A percentile compares a stretch with the other conserved stretches of the same genome.
These are phyloP conservation scores for Salvelinus sp. DNA, from an alignment of 2,113 vertebrate species.

Conservation along the genomic window DNA sequence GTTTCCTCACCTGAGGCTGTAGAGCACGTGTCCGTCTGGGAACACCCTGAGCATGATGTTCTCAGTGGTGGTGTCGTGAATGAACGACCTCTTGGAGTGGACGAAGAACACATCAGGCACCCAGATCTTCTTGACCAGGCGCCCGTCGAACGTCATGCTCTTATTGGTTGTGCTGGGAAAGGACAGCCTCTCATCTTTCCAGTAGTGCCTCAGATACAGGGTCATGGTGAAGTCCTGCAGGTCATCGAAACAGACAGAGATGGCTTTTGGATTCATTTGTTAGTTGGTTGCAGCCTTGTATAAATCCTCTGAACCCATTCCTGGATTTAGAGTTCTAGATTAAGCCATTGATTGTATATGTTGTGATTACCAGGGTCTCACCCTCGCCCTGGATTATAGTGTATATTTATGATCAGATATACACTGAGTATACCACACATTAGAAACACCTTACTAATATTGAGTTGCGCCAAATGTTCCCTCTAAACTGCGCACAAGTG, in stretches of 20 bases:
- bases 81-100: constrained; percentile 94
- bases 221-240: constrained; percentile 96
- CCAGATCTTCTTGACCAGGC: constrained; percentile 96
- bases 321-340: background rate
- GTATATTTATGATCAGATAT: constrained; percentile 14
- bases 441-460: background rate
- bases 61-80: constrained; percentile 91
- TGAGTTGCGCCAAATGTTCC: background rate
- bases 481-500: no score
- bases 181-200: constrained; percentile 90
- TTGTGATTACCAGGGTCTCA: constrained; percentile 12
- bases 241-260: constrained; percentile 4
- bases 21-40: constrained; percentile 91
- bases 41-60: constrained; percentile 96
- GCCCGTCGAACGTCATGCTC: constrained; percentile 95
- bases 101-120: constrained; percentile 95
- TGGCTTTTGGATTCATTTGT: background rate
- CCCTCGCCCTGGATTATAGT: constrained; percentile 3
- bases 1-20: constrained; percentile 87
- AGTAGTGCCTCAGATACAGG: constrained; percentile 92
- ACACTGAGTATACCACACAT: no score
- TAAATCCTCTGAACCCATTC: background rate
- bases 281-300: background rate
- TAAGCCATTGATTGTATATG: background rate
- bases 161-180: constrained; percentile 90